Conservation (phyloP, 2,888 invertebrate species). For the Acholoe squamosa region DNA sequence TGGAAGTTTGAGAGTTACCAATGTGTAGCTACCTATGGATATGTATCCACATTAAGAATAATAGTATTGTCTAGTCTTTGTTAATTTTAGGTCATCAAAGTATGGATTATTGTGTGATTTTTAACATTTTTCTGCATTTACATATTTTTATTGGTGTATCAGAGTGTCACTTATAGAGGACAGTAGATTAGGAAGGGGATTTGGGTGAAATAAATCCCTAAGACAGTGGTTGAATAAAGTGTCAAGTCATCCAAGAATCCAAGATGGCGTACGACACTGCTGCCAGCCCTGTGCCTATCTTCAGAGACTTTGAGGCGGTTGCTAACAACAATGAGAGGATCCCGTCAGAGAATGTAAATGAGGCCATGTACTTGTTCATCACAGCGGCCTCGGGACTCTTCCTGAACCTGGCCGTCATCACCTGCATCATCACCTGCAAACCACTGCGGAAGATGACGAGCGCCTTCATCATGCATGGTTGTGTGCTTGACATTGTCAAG, state of each 20-base stretch:
- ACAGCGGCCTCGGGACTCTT: constrained; percentile 79
- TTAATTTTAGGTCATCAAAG: too few species aligned
- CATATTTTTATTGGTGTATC: too few species aligned
- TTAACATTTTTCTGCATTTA: too few species aligned
- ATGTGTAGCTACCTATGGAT: too few species aligned
- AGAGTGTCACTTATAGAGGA: too few species aligned
- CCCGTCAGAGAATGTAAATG: constrained; percentile 73
- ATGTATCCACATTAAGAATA: too few species aligned
- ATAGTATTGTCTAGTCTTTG: too few species aligned
- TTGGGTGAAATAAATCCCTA: too few species aligned
- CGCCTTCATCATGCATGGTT: constrained; percentile 82
- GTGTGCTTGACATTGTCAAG: constrained; percentile 81
- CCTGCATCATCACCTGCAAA: constrained; percentile 77
- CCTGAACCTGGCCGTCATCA: constrained; percentile 79
- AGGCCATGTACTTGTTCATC: constrained; percentile 81
- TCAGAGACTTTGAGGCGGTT: background rate
- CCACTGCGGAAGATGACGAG: constrained; percentile 80
- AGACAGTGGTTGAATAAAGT: too few species aligned
- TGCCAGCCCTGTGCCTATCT: background rate
- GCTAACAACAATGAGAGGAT: constrained; percentile 28
- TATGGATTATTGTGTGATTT: too few species aligned
- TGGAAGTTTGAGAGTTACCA: too few species aligned
- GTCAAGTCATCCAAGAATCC: background rate
- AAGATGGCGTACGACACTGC: constrained; percentile 38
- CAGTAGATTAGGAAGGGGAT: too few species aligned